phyloP scores from a whole-genome alignment of 2,797 vertebrate genomes.

The Muscicapa comitata region DNA sequence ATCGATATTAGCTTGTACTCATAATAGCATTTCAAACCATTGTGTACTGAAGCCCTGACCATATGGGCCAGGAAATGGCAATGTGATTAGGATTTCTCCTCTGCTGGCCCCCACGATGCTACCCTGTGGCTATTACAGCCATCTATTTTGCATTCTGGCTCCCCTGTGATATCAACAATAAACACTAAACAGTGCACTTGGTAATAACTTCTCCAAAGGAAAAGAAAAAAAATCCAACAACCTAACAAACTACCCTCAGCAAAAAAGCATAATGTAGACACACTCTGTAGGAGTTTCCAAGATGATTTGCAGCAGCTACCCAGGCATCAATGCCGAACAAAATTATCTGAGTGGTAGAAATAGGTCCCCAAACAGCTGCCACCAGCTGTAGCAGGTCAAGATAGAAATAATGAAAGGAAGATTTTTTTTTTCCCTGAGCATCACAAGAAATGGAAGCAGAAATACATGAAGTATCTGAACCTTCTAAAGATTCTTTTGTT shows the following conservation, averaged over 20 bases:
- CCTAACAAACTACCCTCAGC: not conserved
- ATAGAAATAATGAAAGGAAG: constrained; percentile 36
- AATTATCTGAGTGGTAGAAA: constrained; percentile 57
- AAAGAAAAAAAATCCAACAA: not conserved
- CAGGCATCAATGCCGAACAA: constrained; percentile 45
- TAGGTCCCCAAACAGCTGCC: constrained; percentile 59
- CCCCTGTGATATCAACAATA: constrained; percentile 3
- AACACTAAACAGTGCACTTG: constrained; percentile 42
- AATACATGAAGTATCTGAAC: not conserved
- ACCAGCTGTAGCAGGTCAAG: constrained; percentile 51
- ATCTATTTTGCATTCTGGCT: constrained; percentile 50
- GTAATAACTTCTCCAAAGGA: constrained; percentile 47
- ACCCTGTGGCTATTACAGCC: constrained; percentile 39
- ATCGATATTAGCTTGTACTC: constrained; percentile 47
- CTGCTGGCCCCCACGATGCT: constrained; percentile 18
- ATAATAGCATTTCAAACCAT: constrained; percentile 40
- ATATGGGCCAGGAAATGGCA: constrained; percentile 55
- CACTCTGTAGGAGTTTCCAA: constrained; percentile 49
- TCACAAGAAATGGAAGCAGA: not conserved
- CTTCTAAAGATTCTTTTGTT: not conserved
- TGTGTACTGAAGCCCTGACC: constrained; percentile 10
- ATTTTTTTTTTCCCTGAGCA: not conserved
- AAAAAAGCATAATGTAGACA: constrained; percentile 30
- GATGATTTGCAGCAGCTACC: constrained; percentile 45
- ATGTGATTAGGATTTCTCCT: constrained; percentile 41